Evolutionary conservation across 2,888 invertebrate species (phyloP), one percentile per base, ranked within the genome.

Genomic region (Pseudolycoriella hygida): DNA sequence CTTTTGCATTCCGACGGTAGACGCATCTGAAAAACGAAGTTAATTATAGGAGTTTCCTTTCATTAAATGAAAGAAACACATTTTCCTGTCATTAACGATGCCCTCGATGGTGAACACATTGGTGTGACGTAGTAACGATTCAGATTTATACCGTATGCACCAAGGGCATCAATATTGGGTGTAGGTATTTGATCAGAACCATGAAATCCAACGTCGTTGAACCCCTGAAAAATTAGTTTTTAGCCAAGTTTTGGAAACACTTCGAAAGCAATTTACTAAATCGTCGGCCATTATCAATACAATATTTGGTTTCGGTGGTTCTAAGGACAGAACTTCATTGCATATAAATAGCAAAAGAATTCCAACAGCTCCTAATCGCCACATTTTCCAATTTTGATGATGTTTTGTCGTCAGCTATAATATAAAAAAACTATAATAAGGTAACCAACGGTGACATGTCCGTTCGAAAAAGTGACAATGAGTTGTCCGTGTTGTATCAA

Each of bases 131-230:
- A 93, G 57, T 56, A 51, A 2, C 80, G 80, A 59, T 89, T 85
- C 20, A 93, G 67, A 47, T 89, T 80, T 15, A 88, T 74, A 3
- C 92, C 88, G 57, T 81, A 77, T 58, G 81, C 84, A 1, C 84
- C 92, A 50, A 93, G 58, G 1, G 81, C 76, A 61, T 93, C 92
- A 46, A 93, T 81, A 59, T 93, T 92, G 1, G 90, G 90, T 0
- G 92, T 93, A 40, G 80, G 73, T 54, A 89, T 87, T 66, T 90
- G 85, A 52, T 80, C 72, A 1, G 83, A 82, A 0, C 92, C 92
- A 55, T 89, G 90, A 58, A 86, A 90, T 44, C 89, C 80, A 4
- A 90, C 82, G 61, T 92, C 92, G 58, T 90, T 86, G 80, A 87
- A 89, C 8, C 93, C 92, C 90, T 90, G 61, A 62, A 54, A 37